Conservation (phyloP, 2,113 vertebrate genomes). For the Typhlomys cinereus region DNA sequence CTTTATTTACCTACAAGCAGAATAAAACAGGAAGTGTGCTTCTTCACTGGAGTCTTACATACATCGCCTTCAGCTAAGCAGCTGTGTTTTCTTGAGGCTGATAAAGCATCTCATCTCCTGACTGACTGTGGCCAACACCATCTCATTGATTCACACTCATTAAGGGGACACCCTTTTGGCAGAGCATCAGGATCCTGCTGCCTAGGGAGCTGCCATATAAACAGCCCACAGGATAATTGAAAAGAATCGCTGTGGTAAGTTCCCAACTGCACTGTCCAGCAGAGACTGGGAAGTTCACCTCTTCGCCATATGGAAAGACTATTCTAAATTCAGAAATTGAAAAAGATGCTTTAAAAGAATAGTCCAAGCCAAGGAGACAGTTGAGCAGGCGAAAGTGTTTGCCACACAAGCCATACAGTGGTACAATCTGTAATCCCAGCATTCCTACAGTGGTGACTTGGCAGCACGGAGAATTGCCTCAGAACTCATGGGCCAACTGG, state of each 20-base stretch:
- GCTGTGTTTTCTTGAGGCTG: neutral
- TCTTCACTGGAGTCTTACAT: neutral
- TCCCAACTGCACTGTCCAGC: neutral
- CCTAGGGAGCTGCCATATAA: neutral
- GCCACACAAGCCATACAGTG: too few relatives aligned
- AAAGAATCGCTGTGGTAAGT: neutral
- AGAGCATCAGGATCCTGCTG: neutral
- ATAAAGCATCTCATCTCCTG: neutral
- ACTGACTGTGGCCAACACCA: neutral
- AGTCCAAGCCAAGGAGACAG: neutral
- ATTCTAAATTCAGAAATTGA: neutral
- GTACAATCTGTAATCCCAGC: too few relatives aligned
- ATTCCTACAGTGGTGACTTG: too few relatives aligned
- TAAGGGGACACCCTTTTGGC: neutral
- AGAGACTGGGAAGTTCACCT: neutral
- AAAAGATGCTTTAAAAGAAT: neutral
- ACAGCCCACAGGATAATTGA: neutral
- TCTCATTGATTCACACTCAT: neutral
- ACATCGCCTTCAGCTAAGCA: neutral
- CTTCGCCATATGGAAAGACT: neutral
- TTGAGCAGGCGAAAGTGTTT: too few relatives aligned
- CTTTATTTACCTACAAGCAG: neutral
- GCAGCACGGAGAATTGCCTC: too few relatives aligned
- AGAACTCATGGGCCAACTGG: too few relatives aligned
- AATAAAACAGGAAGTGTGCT: neutral